Conservation (phyloP, 2,888 invertebrate species). For the Papilio elwesi region DNA sequence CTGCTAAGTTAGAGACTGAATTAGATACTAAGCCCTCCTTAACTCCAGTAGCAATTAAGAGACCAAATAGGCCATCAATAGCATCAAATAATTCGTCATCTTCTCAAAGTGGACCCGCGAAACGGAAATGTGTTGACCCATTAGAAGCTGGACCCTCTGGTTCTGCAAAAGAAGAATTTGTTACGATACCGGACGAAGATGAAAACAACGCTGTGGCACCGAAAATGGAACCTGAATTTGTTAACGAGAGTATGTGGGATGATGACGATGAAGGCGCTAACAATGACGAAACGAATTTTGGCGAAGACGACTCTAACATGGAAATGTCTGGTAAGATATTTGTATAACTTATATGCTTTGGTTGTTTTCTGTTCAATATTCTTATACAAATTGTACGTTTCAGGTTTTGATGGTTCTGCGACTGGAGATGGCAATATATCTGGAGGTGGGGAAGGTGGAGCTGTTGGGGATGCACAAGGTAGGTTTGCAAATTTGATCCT, state of each 20-base stretch:
- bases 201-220: slow-evolving; percentile 85
- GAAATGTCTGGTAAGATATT: slow-evolving; percentile 82
- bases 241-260: slow-evolving; percentile 85
- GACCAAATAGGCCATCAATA: slow-evolving; percentile 87
- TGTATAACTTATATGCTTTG: neutral
- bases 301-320: slow-evolving; percentile 87
- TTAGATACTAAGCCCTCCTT: slow-evolving; percentile 86
- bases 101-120: slow-evolving; percentile 84
- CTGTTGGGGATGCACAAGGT: slow-evolving; percentile 84
- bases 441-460: slow-evolving; percentile 80
- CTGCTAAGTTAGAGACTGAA: slow-evolving; percentile 86
- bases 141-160: slow-evolving; percentile 85
- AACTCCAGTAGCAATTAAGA: slow-evolving; percentile 85
- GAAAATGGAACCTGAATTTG: slow-evolving; percentile 88
- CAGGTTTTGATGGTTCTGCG: slow-evolving; percentile 81
- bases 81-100: slow-evolving; percentile 85
- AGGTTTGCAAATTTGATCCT: slow-evolving; percentile 67
- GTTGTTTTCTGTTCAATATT: neutral
- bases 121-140: slow-evolving; percentile 85
- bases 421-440: slow-evolving; percentile 81
- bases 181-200: slow-evolving; percentile 81
- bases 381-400: slow-evolving; percentile 25
- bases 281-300: slow-evolving; percentile 86
- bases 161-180: slow-evolving; percentile 81
- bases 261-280: slow-evolving; percentile 86